Conservation (phyloP, 1,140 invertebrate genomes). For the Scaptomyza montana region DNA sequence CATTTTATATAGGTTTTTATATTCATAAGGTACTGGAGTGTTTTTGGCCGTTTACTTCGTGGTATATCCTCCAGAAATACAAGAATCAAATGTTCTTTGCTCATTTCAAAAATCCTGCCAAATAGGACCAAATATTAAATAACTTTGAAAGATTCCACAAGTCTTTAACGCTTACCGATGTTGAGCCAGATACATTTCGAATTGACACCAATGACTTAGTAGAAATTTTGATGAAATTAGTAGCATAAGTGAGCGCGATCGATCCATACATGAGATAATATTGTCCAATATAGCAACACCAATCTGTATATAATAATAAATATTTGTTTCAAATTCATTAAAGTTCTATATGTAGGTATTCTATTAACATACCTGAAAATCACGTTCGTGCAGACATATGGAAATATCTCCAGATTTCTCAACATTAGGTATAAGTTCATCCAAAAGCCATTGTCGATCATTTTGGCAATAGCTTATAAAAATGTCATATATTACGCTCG, state of each 20-base stretch:
- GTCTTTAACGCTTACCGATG: constrained; percentile 84
- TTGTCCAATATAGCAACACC: constrained; percentile 87
- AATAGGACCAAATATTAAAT: constrained; percentile 18
- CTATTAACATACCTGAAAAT: constrained; percentile 85
- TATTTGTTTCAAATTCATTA: no score
- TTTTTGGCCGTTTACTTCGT: constrained; percentile 85
- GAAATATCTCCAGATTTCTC: constrained; percentile 85
- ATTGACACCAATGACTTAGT: constrained; percentile 87
- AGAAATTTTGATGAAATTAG: constrained; percentile 86
- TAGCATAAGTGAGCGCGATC: constrained; percentile 86
- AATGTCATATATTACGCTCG: constrained; percentile 85
- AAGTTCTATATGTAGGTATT: no score
- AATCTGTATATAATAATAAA: constrained; percentile 81
- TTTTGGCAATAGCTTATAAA: constrained; percentile 88
- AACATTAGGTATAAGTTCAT: constrained; percentile 86
- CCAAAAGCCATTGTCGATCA: constrained; percentile 86
- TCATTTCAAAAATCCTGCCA: constrained; percentile 85
- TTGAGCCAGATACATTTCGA: constrained; percentile 88
- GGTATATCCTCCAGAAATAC: constrained; percentile 87
- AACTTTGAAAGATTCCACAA: neutral
- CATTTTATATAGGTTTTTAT: constrained; percentile 88
- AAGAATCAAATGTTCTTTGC: constrained; percentile 86
- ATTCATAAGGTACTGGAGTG: constrained; percentile 87
- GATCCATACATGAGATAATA: constrained; percentile 87
- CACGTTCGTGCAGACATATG: constrained; percentile 87